These are phyloP conservation scores for Semicossyphus pulcher DNA, from an alignment of 2,113 vertebrate genomes.

Conservation along the genomic window DNA sequence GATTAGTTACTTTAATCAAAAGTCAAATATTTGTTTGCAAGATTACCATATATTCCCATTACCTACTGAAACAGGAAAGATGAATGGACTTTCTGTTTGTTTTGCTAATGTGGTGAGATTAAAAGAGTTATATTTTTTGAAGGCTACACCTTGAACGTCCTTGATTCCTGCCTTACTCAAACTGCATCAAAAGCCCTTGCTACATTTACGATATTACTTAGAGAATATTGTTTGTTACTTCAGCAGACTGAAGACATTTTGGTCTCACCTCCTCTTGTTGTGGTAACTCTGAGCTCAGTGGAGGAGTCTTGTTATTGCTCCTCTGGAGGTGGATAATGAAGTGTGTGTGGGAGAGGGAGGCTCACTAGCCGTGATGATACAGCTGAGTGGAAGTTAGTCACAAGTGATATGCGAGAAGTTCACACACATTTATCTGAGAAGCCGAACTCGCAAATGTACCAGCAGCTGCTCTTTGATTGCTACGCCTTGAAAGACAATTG, in stretches of 20 bases:
- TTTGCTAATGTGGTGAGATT: too few relatives aligned
- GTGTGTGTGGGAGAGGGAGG: constrained; percentile 31
- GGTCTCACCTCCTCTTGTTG: constrained; percentile 6
- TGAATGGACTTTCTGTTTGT: too few relatives aligned
- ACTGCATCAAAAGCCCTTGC: too few relatives aligned
- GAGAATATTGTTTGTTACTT: neutral
- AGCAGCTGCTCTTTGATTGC: neutral
- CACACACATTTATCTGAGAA: constrained; percentile 24
- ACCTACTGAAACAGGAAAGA: too few relatives aligned
- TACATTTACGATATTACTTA: too few relatives aligned
- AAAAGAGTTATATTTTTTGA: too few relatives aligned
- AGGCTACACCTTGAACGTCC: too few relatives aligned
- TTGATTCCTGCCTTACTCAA: too few relatives aligned
- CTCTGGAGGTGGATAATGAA: constrained; percentile 36
- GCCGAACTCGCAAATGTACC: neutral
- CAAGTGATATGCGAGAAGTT: neutral
- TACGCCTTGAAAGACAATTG: neutral
- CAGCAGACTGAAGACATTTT: neutral
- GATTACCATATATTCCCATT: too few relatives aligned
- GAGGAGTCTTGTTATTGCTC: constrained; percentile 44
- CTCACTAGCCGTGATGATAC: neutral
- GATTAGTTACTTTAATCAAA: too few relatives aligned
- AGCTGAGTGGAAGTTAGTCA: constrained; percentile 18
- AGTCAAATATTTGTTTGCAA: too few relatives aligned
- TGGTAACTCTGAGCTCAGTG: constrained; percentile 10